phyloP scores from a whole-genome alignment of 1,140 invertebrate species.

The Microplitis mediator region DNA sequence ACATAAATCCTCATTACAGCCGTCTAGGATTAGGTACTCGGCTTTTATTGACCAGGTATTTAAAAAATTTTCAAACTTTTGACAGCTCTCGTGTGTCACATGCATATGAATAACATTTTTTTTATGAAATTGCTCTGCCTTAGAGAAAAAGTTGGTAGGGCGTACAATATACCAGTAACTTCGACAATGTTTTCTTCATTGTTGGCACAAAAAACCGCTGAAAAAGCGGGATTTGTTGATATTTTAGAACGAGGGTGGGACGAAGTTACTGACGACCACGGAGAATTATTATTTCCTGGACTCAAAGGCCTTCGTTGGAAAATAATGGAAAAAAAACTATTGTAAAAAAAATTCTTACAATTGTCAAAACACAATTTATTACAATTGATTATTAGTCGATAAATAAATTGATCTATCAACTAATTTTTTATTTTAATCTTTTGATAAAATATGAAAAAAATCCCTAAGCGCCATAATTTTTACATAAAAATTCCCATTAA shows the following conservation, averaged over 20 bases:
- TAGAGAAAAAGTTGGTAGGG: background rate
- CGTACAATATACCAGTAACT: background rate
- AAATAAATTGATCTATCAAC: too few relatives aligned
- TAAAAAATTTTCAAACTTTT: too few relatives aligned
- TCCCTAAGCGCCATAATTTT: too few relatives aligned
- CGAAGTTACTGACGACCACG: background rate
- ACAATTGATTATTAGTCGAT: too few relatives aligned
- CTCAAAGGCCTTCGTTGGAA: background rate
- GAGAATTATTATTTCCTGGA: background rate
- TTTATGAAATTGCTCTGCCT: too few relatives aligned
- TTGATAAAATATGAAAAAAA: too few relatives aligned
- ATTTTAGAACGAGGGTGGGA: background rate
- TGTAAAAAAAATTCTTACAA: background rate
- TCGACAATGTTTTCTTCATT: background rate
- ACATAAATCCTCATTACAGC: slow-evolving; percentile 1
- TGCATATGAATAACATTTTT: too few relatives aligned
- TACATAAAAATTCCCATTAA: too few relatives aligned
- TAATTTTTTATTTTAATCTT: too few relatives aligned
- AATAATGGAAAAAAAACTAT: background rate
- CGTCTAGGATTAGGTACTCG: slow-evolving; percentile 6
- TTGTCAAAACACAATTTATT: too few relatives aligned
- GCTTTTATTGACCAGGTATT: slow-evolving; percentile 9
- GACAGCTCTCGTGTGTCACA: too few relatives aligned
- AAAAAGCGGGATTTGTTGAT: background rate
- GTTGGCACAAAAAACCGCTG: background rate